phyloP scores from a whole-genome alignment of 2,888 invertebrate genomes.

The Miltochrista miniata region DNA sequence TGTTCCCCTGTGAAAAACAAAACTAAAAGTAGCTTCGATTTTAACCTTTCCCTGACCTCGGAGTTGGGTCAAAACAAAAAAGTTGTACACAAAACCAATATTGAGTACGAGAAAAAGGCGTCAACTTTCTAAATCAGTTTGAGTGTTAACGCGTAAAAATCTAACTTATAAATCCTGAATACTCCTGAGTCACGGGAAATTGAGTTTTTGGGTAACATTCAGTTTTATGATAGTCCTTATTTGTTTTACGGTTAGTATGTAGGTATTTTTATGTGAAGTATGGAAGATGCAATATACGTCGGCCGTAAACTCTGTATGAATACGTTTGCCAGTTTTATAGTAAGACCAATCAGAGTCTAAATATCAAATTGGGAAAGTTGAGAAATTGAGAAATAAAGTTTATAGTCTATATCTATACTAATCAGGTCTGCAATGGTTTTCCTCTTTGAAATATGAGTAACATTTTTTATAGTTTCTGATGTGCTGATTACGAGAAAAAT shows the following conservation, averaged over 20 bases:
- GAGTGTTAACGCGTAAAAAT: conserved; percentile 41
- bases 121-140: conserved; percentile 40
- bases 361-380: too few species aligned
- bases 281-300: too few species aligned
- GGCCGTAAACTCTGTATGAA: too few species aligned
- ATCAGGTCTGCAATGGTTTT: too few species aligned
- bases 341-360: too few species aligned
- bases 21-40: background rate
- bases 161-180: conserved; percentile 36
- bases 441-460: too few species aligned
- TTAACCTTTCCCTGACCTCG: conserved; percentile 7
- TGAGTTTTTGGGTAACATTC: conserved; percentile 23
- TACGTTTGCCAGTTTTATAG: too few species aligned
- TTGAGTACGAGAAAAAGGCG: conserved; percentile 18
- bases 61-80: conserved; percentile 19
- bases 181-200: conserved; percentile 24
- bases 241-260: conserved; percentile 1
- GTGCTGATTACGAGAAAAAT: too few species aligned
- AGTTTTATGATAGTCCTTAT: conserved; percentile 9
- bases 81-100: conserved; percentile 39
- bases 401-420: too few species aligned
- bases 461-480: too few species aligned
- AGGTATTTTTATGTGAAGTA: background rate
- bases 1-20: background rate
- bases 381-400: too few species aligned